Evolutionary conservation across 2,888 invertebrate genomes (phyloP), one percentile per base, ranked within the genome.

Genomic region (Sphecodes monilicornis): DNA sequence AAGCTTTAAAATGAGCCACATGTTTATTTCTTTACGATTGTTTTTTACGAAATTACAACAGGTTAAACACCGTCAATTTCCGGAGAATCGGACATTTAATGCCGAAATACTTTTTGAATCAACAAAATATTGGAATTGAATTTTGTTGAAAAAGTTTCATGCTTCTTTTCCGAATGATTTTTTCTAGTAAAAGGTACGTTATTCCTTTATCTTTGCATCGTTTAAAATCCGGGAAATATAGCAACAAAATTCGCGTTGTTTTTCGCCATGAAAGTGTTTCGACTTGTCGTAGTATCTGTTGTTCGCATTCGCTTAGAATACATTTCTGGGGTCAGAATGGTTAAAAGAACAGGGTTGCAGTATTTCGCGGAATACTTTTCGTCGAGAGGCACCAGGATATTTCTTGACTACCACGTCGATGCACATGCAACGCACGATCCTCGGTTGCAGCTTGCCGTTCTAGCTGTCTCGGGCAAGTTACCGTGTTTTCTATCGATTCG

Each of bases 401-500:
- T 36, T 66, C 64, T 22, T 66, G 22, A 8, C 36, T 36, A 66
- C 64, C 16, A 29, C 16, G 39, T 6, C 46, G 26, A 46, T 73
- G 60, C 50, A 29, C 46, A 66, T 72, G 64, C 72, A 54, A 68
- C 41, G 46, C 50, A 50, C 50, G 66, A 73, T 73, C 39, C 26
- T 41, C n/a, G 22, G n/a, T 18, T 36, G 36, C 4, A 73, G 57
- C 68, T 22, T 54, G 41, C 43, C 8, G 64, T 82, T 66, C 70
- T 26, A 41, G 5, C 66, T 39, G 43, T 71, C 36, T 29, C 60
- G 22, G 50, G 26, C 64, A 18, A 76, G 75, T 82, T 71, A 82
- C n/a, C 54, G 50, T 46, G 85, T 84, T 90, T 86, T 83, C 85
- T 91, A 92, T 93, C 93, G 92, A 93, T 93, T 93, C 89, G 91